A percentile compares a stretch with the other conserved stretches of the same genome.
Conservation (phyloP, 2,888 invertebrate genomes). For the Diadegma fenestrale region DNA sequence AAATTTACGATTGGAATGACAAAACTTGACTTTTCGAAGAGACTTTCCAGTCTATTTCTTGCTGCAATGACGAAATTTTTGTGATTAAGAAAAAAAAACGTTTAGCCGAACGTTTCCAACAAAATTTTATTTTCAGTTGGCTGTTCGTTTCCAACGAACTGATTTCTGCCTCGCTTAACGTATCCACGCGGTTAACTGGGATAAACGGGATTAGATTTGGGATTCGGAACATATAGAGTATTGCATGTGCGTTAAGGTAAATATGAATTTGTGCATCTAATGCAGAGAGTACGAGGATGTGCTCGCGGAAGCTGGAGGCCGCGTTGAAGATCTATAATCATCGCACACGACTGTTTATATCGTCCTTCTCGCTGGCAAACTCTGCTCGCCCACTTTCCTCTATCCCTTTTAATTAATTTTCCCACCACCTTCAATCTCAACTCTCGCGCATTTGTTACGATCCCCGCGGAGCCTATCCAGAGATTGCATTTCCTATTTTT, state of each 20-base stretch:
- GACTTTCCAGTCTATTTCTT: no score
- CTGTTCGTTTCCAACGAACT: constrained; percentile 44
- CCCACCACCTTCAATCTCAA: constrained; percentile 24
- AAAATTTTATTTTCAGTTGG: no score
- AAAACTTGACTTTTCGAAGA: no score
- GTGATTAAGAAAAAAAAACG: no score
- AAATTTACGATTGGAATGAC: no score
- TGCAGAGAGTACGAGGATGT: constrained; percentile 8
- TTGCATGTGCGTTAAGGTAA: background rate
- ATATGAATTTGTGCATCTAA: background rate
- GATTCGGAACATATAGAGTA: constrained; percentile 38
- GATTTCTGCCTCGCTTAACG: constrained; percentile 33
- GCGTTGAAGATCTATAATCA: constrained; percentile 21
- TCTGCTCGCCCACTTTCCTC: constrained; percentile 30
- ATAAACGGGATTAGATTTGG: constrained; percentile 60
- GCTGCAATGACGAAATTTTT: no score
- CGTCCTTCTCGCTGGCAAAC: constrained; percentile 25
- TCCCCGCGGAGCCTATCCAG: constrained; percentile 1
- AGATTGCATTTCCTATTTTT: constrained; percentile 48
- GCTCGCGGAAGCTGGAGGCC: constrained; percentile 4
- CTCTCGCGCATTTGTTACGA: constrained; percentile 5
- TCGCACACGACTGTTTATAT: constrained; percentile 36
- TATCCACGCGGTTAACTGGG: constrained; percentile 49
- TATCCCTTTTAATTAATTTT: constrained; percentile 63
- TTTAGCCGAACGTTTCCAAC: no score